A percentile compares a stretch with the other conserved stretches of the same genome.
These are phyloP conservation scores for Taurulus bubalis DNA, from an alignment of 2,113 vertebrate genomes.

Conservation along the genomic window DNA sequence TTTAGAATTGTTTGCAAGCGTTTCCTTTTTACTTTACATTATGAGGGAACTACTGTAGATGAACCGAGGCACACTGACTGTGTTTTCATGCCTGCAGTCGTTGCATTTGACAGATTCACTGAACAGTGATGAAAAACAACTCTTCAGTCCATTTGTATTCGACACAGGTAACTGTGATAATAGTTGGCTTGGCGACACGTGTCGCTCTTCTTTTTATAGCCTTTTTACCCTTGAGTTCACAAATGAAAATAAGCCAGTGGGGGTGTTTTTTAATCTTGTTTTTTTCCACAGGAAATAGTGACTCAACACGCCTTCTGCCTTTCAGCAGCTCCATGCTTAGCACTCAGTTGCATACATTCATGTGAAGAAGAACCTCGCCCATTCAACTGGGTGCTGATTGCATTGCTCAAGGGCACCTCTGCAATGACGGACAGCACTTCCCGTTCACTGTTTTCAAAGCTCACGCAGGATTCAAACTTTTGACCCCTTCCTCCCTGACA, in stretches of 20 bases:
- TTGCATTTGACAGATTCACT: not conserved
- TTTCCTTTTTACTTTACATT: not conserved
- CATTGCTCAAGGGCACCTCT: not conserved
- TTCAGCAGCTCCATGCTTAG: not conserved
- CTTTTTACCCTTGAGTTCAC: constrained; percentile 16
- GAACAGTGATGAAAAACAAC: not conserved
- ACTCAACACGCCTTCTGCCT: not conserved
- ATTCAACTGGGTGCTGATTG: not conserved
- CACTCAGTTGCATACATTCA: not conserved
- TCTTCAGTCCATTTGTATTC: constrained; percentile 10
- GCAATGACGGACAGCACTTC: not conserved
- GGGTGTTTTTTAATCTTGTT: not conserved
- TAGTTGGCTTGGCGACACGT: not conserved
- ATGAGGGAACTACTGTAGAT: not conserved
- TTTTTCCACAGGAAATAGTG: not conserved
- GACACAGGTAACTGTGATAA: not conserved
- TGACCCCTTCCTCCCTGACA: not conserved
- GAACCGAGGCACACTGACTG: no score
- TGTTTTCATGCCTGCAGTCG: not conserved
- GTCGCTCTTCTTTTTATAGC: constrained; percentile 3
- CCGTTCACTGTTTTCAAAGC: not conserved
- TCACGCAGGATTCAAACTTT: not conserved
- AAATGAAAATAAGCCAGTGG: constrained; percentile 12
- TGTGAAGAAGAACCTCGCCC: not conserved
- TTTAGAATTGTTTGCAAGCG: not conserved